Evolutionary conservation across 2,113 vertebrate genomes (phyloP).

Genomic region (Suricata suricatta): DNA sequence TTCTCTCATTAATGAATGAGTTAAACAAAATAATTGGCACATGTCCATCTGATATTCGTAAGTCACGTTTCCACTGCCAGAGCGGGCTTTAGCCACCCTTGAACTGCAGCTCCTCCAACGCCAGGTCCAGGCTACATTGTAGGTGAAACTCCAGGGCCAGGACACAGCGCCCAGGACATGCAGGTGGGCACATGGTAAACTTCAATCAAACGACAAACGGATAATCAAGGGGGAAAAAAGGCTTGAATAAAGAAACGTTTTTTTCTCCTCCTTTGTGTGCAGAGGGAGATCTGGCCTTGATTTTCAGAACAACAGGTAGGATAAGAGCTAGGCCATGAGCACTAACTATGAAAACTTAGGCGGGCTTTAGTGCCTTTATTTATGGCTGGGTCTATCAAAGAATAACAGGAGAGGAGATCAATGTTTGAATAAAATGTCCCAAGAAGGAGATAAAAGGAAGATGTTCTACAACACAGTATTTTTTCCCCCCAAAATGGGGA

Average conservation of each 20-base stretch:
- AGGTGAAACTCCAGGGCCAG: background rate
- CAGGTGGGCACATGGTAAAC: background rate
- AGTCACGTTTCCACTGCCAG: background rate
- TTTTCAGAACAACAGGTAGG: background rate
- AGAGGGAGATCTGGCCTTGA: background rate
- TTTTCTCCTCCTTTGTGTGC: background rate
- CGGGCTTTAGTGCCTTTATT: background rate
- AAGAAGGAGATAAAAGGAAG: background rate
- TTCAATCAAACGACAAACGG: background rate
- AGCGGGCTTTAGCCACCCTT: background rate
- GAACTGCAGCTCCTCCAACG: background rate
- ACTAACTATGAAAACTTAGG: background rate
- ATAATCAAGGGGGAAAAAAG: background rate
- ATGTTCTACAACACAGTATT: background rate
- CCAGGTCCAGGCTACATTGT: background rate
- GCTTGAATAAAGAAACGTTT: background rate
- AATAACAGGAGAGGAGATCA: background rate
- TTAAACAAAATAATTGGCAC: background rate
- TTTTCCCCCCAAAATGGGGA: background rate
- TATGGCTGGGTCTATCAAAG: background rate
- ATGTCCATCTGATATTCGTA: background rate
- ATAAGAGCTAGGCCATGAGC: background rate
- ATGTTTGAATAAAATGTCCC: background rate
- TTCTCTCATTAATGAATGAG: background rate
- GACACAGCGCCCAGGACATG: background rate